A percentile compares a stretch with the other conserved stretches of the same genome.
Evolutionary conservation across 37 sponge, comb jelly and placozoan genomes (phyloP).

Genomic region (Eunapius fragilis): DNA sequence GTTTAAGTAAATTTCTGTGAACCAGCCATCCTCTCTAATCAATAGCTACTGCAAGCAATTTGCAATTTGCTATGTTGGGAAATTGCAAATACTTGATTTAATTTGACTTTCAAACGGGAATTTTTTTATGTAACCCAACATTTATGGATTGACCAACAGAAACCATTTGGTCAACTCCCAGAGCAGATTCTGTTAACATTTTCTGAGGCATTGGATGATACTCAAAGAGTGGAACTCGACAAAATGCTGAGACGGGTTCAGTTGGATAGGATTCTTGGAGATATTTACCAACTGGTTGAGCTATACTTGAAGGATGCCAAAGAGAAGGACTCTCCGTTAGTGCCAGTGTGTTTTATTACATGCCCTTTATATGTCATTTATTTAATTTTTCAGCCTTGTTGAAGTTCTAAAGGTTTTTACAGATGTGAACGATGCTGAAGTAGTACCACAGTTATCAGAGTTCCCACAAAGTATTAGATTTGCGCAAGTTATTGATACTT

Average conservation of each 20-base stretch:
- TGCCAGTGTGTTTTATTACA: neutral
- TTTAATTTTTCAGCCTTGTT: neutral
- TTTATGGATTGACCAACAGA: neutral
- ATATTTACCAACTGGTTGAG: constrained; percentile 56
- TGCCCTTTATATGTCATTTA: neutral
- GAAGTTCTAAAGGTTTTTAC: neutral
- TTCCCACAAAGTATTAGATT: constrained; percentile 43
- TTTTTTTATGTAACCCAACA: neutral
- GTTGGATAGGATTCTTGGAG: constrained; percentile 11
- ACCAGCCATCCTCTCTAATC: no score
- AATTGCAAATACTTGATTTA: no score
- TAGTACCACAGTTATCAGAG: neutral
- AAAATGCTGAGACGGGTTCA: neutral
- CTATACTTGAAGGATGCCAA: constrained; percentile 8
- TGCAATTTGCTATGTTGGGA: no score
- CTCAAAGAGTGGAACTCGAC: neutral
- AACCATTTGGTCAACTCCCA: constrained; percentile 35
- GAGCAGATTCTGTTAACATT: neutral
- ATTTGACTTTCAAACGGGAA: no score
- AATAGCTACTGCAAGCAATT: no score
- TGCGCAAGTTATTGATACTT: constrained; percentile 30
- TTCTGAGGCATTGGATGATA: neutral
- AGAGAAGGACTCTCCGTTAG: constrained; percentile 26
- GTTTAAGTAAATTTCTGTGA: no score
- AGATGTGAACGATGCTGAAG: neutral